Conservation (phyloP, 1,140 invertebrate genomes). For the Lepeophtheirus salmonis region DNA sequence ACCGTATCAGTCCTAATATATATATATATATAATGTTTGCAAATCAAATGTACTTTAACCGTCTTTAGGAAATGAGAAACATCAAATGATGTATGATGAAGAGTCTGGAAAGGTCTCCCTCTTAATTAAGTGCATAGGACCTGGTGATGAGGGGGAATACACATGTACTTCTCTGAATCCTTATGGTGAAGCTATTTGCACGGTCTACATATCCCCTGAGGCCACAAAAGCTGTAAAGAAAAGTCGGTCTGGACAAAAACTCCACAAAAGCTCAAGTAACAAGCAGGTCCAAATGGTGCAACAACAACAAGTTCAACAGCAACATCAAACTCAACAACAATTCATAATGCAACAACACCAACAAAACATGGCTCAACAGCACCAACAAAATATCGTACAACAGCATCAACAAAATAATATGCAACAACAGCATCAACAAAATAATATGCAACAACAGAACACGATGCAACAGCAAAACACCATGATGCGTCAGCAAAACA, state of each 20-base stretch:
- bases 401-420: not conserved
- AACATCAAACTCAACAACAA: slow-evolving; percentile 19
- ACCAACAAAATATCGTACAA: not conserved
- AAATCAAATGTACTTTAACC: not conserved
- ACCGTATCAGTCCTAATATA: too few relatives aligned
- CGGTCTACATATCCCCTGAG: slow-evolving; percentile 84
- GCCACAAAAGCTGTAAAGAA: slow-evolving; percentile 29
- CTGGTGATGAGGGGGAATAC: slow-evolving; percentile 86
- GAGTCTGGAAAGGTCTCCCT: slow-evolving; percentile 39
- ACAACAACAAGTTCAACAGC: slow-evolving; percentile 21
- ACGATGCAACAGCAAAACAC: not conserved
- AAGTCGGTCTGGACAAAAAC: slow-evolving; percentile 12
- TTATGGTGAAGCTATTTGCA: slow-evolving; percentile 80
- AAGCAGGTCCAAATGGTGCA: slow-evolving; percentile 22
- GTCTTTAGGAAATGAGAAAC: slow-evolving; percentile 9
- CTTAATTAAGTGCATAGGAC: slow-evolving; percentile 70
- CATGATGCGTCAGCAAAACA: not conserved
- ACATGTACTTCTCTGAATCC: slow-evolving; percentile 79
- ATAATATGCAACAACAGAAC: not conserved
- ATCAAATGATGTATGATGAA: slow-evolving; percentile 17
- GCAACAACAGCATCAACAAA: not conserved
- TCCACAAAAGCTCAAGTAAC: slow-evolving; percentile 30
- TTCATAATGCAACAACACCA: not conserved
- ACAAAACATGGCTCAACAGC: not conserved
- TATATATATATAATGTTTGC: not conserved